phyloP scores from a whole-genome alignment of 2,888 invertebrate species.

The Bembecia ichneumoniformis region DNA sequence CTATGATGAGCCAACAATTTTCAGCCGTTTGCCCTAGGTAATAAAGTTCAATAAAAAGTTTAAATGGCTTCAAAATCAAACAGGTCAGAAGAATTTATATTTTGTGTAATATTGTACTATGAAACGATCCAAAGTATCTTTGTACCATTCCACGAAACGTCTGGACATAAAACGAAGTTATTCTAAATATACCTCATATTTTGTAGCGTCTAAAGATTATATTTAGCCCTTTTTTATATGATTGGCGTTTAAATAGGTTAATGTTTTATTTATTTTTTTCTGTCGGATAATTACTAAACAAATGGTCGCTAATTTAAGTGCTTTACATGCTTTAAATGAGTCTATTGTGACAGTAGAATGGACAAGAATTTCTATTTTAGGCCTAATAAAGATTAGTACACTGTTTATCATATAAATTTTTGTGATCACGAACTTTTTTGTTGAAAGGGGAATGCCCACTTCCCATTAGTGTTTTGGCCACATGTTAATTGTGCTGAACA shows the following conservation, averaged over 20 bases:
- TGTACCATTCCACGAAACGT: constrained; percentile 2
- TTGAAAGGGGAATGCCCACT: no score
- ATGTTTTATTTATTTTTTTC: constrained; percentile 12
- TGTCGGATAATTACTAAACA: not conserved
- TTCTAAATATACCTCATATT: constrained; percentile 63
- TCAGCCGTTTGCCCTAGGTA: no score
- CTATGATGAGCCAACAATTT: no score
- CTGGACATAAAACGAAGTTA: constrained; percentile 16
- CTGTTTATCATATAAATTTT: no score
- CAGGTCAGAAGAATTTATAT: no score
- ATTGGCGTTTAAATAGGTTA: constrained; percentile 34
- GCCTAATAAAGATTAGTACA: no score
- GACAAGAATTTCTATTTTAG: no score
- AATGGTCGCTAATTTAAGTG: constrained; percentile 24
- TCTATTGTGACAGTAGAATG: not conserved
- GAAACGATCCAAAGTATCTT: not conserved
- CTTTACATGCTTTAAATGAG: constrained; percentile 18
- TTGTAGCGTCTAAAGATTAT: constrained; percentile 38
- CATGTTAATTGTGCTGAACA: no score
- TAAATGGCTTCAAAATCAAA: no score
- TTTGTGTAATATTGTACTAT: not conserved
- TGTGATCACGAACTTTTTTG: no score
- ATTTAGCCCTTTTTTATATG: constrained; percentile 27
- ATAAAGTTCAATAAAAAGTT: no score
- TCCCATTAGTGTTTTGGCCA: no score